phyloP scores from a whole-genome alignment of 2,888 invertebrate genomes.

The Eugnorisma glareosa region DNA sequence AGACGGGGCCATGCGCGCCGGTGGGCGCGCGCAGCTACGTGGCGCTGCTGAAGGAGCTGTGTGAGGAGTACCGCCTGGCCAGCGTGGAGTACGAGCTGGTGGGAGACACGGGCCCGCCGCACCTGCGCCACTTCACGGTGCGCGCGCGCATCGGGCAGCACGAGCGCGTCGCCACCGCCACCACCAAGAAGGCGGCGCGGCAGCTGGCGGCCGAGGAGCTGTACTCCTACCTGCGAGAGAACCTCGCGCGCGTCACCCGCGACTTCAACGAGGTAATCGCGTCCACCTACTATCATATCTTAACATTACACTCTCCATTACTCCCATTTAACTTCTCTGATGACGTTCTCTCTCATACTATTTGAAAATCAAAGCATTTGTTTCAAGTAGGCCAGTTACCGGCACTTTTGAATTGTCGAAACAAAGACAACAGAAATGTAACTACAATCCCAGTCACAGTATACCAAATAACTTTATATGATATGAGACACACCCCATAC shows the following conservation, averaged over 20 bases:
- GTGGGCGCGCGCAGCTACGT: constrained; percentile 77
- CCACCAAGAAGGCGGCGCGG: constrained; percentile 92
- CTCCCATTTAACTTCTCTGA: neutral
- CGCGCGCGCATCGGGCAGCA: constrained; percentile 90
- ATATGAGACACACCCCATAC: no score
- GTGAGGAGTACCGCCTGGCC: constrained; percentile 87
- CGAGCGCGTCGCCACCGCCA: constrained; percentile 88
- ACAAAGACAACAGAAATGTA: no score
- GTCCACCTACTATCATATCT: neutral
- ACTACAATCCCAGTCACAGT: no score
- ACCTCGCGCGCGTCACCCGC: constrained; percentile 78
- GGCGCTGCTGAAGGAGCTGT: constrained; percentile 85
- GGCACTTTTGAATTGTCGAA: no score
- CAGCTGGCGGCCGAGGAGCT: constrained; percentile 90
- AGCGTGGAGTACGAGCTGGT: constrained; percentile 89
- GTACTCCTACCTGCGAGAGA: constrained; percentile 81
- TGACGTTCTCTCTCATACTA: neutral
- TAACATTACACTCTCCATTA: neutral
- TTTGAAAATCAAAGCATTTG: no score
- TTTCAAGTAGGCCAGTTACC: no score
- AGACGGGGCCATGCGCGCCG: constrained; percentile 27
- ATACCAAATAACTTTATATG: no score
- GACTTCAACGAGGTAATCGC: constrained; percentile 82
- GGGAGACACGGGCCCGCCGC: constrained; percentile 92
- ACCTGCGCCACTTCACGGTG: constrained; percentile 91